Evolutionary conservation across 2,888 invertebrate species (phyloP), one percentile per base, ranked within the genome.

Genomic region (Caenorhabditis zanzibari): DNA sequence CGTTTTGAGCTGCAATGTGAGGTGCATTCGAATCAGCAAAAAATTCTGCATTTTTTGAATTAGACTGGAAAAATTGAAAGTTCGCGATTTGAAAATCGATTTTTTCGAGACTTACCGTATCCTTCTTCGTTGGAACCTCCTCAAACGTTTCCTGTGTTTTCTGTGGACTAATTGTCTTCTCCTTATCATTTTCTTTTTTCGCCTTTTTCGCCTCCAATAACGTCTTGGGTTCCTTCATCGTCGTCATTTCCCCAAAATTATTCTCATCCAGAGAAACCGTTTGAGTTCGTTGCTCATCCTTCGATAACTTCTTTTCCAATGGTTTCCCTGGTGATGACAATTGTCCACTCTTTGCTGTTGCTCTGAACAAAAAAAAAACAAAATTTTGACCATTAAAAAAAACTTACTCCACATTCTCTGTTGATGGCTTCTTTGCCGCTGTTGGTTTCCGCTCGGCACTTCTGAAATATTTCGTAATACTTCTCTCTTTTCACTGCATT

Each of bases 121-220:
- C 44, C 22, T 10, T 32, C 47, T 49, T 47, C 6, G 64, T 49
- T n/a, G 64, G 47, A 3, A 47, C 22, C 9, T 64, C 64, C 19
- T 64, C 64, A 3, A 32, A 2, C 4, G 64, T 32, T 16, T 44
- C 64, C 44, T 64, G 64, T 19, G 64, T 44, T 41, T 64, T 64
- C 64, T 64, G 64, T 32, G 47, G 64, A 32, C 64, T 64, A 16
- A 26, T 47, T 47, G 44, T 64, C 64, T 44, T 63, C 4, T 16
- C 24, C 26, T 47, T 63, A 12, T 35, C 32, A 19, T 47, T 66
- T n/a, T 58, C 16, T n/a, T 16, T 7, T n/a, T 9, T 12, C 28
- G 4, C 14, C 32, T 35, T 59, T 19, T 59, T 59, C 38, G 19
- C 10, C 19, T 59, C 59, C 59, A 59, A 19, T 4, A 19, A 14